Evolutionary conservation across 2,113 vertebrate genomes (phyloP).

Genomic region (Sakesphorus luctuosus): DNA sequence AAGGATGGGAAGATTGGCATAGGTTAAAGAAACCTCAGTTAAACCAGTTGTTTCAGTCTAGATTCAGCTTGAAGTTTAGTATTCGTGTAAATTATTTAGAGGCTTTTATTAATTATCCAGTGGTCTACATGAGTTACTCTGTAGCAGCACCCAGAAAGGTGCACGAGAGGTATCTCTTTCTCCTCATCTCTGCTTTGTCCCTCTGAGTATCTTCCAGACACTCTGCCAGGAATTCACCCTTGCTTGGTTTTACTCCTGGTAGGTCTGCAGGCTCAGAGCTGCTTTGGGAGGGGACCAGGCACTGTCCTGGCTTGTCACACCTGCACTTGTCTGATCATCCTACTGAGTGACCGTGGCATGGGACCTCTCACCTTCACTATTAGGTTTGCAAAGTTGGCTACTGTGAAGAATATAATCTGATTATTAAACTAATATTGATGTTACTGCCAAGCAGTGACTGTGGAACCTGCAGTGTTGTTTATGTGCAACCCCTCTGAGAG

Average conservation of each 20-base stretch:
- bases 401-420: not conserved
- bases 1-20: not conserved
- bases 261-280: not conserved
- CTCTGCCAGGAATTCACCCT: not conserved
- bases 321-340: not conserved
- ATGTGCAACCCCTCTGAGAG: not conserved
- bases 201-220: not conserved
- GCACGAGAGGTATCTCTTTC: not conserved
- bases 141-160: not conserved
- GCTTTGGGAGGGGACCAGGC: not conserved
- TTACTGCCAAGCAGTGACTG: not conserved
- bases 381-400: fast-evolving
- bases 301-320: not conserved
- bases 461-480: not conserved
- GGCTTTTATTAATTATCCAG: not conserved
- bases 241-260: not conserved
- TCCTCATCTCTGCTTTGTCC: not conserved
- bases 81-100: not conserved
- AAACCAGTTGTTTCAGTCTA: not conserved
- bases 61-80: not conserved
- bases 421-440: fast-evolving
- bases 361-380: not conserved
- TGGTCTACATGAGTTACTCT: not conserved
- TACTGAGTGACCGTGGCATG: not conserved
- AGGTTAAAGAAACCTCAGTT: not conserved